Percentiles rank a stretch among this genome's conserved stretches.
These are phyloP conservation scores for Chelonus formosanus DNA, from an alignment of 2,888 invertebrate genomes.

Conservation along the genomic window DNA sequence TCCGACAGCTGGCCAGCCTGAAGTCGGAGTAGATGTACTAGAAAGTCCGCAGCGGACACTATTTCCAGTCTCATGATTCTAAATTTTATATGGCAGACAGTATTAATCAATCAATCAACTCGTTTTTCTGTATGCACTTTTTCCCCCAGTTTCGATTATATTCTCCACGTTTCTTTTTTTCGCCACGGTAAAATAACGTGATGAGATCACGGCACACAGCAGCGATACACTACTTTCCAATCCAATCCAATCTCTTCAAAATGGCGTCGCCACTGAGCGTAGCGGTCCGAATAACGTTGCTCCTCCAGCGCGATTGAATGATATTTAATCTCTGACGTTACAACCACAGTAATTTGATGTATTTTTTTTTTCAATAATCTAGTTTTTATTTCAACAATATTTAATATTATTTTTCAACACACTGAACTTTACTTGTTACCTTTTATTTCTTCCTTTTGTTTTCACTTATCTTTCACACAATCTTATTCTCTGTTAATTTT, in stretches of 20 bases:
- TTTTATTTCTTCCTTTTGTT: too few species aligned
- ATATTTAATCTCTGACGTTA: conserved; percentile 31
- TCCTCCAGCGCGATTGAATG: conserved; percentile 50
- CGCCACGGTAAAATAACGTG: conserved; percentile 24
- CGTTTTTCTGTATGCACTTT: not conserved
- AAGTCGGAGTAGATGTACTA: conserved; percentile 66
- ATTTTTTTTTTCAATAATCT: not conserved
- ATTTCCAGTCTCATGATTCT: conserved; percentile 67
- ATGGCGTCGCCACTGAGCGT: conserved; percentile 59
- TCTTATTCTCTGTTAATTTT: not conserved
- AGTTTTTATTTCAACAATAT: too few species aligned
- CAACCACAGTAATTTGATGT: not conserved
- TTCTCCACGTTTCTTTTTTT: conserved; percentile 6
- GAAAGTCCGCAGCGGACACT: conserved; percentile 67
- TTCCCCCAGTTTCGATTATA: not conserved
- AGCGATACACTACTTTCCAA: conserved; percentile 43
- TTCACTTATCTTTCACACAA: too few species aligned
- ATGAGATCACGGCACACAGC: conserved; percentile 41
- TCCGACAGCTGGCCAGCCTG: conserved; percentile 61
- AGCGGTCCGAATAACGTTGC: conserved; percentile 49
- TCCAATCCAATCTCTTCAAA: conserved; percentile 51
- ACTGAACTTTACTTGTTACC: too few species aligned
- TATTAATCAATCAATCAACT: conserved; percentile 8
- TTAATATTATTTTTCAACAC: too few species aligned
- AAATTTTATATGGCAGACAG: conserved; percentile 22